These are phyloP conservation scores for Epizoanthus stellaris DNA, from an alignment of 92 coral and sea anemone species.

Conservation along the genomic window DNA sequence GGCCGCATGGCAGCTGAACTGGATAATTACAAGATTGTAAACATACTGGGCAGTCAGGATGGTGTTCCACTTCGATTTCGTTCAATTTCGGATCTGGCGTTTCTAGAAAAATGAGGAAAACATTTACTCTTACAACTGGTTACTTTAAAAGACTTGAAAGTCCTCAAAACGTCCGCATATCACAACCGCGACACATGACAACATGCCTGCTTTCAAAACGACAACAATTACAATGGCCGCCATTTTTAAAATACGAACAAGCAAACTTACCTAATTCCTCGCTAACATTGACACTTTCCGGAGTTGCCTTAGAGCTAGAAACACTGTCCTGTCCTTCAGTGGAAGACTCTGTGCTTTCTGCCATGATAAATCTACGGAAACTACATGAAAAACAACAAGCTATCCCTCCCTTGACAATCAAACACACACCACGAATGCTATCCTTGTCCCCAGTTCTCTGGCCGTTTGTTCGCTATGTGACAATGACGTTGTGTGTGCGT, in stretches of 20 bases:
- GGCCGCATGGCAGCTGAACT: constrained; percentile 93
- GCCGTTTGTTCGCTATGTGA: neutral
- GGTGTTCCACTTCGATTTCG: constrained; percentile 73
- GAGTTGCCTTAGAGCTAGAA: constrained; percentile 6
- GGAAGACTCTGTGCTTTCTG: constrained; percentile 33
- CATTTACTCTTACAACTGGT: neutral
- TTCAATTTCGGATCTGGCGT: constrained; percentile 54
- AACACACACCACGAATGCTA: neutral
- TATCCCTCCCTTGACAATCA: neutral
- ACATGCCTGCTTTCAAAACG: constrained; percentile 34
- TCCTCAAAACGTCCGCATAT: neutral
- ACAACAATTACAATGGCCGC: constrained; percentile 15
- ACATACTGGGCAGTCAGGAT: constrained; percentile 99
- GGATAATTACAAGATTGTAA: constrained; percentile 87
- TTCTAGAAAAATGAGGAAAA: constrained; percentile 38
- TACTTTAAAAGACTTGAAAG: neutral
- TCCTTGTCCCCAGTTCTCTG: constrained; percentile 8
- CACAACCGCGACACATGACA: neutral
- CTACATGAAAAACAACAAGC: neutral
- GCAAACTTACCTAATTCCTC: constrained; percentile 35
- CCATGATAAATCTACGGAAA: constrained; percentile 2
- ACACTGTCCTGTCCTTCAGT: constrained; percentile 14
- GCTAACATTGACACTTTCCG: constrained; percentile 9
- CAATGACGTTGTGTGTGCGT: neutral
- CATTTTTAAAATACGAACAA: neutral